These are phyloP conservation scores for Limanda limanda DNA, from an alignment of 2,113 vertebrate genomes.

Conservation along the genomic window DNA sequence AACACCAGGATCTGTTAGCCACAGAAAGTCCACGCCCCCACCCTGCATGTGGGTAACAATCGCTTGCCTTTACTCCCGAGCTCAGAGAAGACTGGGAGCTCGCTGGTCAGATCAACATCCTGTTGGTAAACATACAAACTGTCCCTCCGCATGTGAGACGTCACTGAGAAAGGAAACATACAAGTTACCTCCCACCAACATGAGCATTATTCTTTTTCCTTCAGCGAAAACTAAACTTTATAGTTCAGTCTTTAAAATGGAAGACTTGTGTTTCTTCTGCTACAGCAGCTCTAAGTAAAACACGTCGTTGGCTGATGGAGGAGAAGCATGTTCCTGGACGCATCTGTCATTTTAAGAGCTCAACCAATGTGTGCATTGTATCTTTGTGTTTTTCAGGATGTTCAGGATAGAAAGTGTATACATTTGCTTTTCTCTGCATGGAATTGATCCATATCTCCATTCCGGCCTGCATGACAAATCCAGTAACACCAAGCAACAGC, in stretches of 20 bases:
- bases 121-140: conserved; percentile 88
- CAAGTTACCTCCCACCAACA: conserved; percentile 29
- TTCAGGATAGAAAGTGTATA: too few species aligned
- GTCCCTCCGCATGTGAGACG: conserved; percentile 76
- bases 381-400: too few species aligned
- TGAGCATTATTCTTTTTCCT: not conserved
- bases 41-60: conserved; percentile 51
- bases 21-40: conserved; percentile 52
- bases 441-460: not conserved
- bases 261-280: too few species aligned
- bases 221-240: too few species aligned
- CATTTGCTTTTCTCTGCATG: too few species aligned
- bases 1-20: not conserved
- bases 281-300: too few species aligned
- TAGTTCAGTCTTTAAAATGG: too few species aligned
- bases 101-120: conserved; percentile 87
- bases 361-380: too few species aligned
- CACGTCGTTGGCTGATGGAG: too few species aligned
- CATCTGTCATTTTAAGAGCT: too few species aligned
- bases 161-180: conserved; percentile 82
- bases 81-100: conserved; percentile 76
- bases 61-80: conserved; percentile 85
- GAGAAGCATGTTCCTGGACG: too few species aligned
- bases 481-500: not conserved
- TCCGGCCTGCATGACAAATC: not conserved